phyloP scores from a whole-genome alignment of 2,797 vertebrate species.

The Rhinella marina region DNA sequence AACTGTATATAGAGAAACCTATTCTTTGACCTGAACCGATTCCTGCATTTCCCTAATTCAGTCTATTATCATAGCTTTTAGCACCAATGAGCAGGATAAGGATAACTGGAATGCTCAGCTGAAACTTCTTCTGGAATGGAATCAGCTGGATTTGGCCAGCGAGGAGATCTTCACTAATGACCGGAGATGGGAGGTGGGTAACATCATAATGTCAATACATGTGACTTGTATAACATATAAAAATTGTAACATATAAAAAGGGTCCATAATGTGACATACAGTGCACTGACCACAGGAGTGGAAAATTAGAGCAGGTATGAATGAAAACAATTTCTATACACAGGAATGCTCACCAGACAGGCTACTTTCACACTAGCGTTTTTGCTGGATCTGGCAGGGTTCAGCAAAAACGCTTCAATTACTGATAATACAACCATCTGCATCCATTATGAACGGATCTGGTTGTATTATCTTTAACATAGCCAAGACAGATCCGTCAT shows the following conservation, averaged over 20 bases:
- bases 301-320: neutral
- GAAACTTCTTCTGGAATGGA: conserved; percentile 81
- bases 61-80: conserved; percentile 71
- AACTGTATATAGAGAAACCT: neutral
- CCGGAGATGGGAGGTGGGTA: conserved; percentile 77
- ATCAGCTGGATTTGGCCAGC: conserved; percentile 77
- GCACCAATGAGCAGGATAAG: conserved; percentile 77
- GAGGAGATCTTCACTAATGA: conserved; percentile 83
- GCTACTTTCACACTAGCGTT: too few relatives aligned
- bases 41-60: neutral
- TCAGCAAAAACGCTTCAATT: too few relatives aligned
- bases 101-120: conserved; percentile 81
- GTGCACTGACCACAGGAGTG: neutral
- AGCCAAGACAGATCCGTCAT: too few relatives aligned
- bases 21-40: neutral
- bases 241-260: neutral
- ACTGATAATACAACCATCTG: too few relatives aligned
- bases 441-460: too few relatives aligned
- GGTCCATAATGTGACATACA: neutral
- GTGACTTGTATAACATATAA: neutral
- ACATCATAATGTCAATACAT: neutral
- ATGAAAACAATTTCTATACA: too few relatives aligned
- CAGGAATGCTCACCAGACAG: too few relatives aligned
- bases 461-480: too few relatives aligned
- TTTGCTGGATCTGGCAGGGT: too few relatives aligned